Percentiles rank a stretch among this genome's conserved stretches.
Conservation (phyloP, 2,797 vertebrate genomes). For the Mormyrus hasselquistii region DNA sequence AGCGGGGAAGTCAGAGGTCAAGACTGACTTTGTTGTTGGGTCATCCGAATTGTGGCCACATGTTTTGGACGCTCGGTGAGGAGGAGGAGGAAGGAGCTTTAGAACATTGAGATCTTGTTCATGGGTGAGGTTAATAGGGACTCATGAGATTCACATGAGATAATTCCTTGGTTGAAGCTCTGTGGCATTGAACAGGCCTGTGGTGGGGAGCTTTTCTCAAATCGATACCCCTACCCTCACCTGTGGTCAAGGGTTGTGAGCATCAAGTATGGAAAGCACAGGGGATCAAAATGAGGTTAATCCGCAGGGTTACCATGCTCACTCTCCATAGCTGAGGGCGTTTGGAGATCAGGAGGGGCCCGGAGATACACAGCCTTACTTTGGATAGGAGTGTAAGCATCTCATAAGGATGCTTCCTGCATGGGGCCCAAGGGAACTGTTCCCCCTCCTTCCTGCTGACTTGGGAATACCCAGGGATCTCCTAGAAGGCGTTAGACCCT, state of each 20-base stretch:
- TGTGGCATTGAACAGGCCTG: background rate
- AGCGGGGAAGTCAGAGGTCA: background rate
- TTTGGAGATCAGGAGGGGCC: background rate
- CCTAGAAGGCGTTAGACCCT: background rate
- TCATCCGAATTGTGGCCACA: background rate
- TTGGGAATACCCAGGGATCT: background rate
- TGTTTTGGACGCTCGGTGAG: background rate
- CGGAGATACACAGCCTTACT: background rate
- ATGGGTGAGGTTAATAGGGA: background rate
- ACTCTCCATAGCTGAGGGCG: background rate
- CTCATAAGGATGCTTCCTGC: background rate
- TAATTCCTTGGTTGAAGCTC: background rate
- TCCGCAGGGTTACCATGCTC: background rate
- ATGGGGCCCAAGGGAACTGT: background rate
- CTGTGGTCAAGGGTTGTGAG: background rate
- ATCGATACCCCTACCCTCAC: background rate
- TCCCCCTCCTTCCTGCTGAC: background rate
- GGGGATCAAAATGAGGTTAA: background rate
- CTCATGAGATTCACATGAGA: background rate
- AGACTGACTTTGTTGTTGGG: background rate
- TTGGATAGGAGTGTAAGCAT: background rate
- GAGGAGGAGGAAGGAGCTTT: background rate
- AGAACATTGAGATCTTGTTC: background rate
- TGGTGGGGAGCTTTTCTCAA: background rate
- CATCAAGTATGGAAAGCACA: background rate